phyloP scores from a whole-genome alignment of 37 sponge, comb jelly and placozoan genomes.

The Axinella damicornis region DNA sequence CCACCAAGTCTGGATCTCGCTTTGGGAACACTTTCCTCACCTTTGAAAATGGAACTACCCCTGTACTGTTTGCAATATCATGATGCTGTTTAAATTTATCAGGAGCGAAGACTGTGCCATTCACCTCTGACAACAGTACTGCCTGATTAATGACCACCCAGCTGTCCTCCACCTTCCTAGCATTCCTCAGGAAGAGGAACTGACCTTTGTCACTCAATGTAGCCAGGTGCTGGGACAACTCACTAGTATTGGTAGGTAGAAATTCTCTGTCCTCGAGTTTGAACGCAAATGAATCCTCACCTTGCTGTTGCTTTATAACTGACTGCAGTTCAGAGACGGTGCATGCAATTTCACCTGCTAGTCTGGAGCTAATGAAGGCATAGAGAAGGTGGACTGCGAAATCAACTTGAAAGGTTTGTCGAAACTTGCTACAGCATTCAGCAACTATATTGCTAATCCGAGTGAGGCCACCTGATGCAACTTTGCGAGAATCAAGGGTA shows the following conservation, averaged over 20 bases:
- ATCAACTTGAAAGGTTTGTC: not conserved
- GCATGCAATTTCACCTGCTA: not conserved
- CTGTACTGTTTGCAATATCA: not conserved
- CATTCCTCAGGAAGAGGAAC: conserved; percentile 20
- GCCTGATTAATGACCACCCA: conserved; percentile 16
- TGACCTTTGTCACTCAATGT: conserved; percentile 16
- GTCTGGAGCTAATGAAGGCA: conserved; percentile 6
- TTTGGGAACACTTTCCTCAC: not conserved
- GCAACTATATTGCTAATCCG: not conserved
- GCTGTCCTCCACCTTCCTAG: not conserved
- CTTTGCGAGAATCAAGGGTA: not conserved
- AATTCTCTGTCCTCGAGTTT: not conserved
- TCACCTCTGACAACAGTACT: not conserved
- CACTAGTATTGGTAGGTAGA: not conserved
- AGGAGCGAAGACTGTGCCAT: not conserved
- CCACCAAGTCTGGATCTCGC: conserved; percentile 4
- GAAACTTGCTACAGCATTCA: not conserved
- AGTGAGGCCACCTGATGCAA: not conserved
- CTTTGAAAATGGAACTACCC: not conserved
- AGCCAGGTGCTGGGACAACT: not conserved
- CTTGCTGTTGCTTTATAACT: not conserved
- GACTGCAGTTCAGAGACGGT: not conserved
- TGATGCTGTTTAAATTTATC: not conserved
- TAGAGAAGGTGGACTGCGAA: not conserved
- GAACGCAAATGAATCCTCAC: not conserved